Conservation (phyloP, 2,888 invertebrate genomes). For the Drosophila borealis region DNA sequence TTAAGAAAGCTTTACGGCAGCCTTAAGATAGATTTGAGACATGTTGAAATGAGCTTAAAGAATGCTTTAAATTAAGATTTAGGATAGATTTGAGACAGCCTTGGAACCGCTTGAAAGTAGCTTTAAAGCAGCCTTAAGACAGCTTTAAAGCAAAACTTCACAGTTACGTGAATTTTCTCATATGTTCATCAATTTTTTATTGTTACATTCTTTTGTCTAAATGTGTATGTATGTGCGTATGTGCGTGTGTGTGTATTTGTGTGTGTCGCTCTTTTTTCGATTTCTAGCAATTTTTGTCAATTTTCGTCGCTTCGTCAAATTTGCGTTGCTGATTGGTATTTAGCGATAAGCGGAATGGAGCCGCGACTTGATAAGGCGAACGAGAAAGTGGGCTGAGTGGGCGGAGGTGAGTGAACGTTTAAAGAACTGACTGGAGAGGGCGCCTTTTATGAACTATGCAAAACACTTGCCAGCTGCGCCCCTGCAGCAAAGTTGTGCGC, state of each 20-base stretch:
- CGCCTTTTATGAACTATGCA: constrained; percentile 50
- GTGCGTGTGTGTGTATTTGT: not conserved
- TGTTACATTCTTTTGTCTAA: not conserved
- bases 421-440: not conserved
- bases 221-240: not conserved
- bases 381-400: constrained; percentile 1
- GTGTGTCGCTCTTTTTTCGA: not conserved
- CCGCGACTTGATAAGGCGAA: constrained; percentile 10
- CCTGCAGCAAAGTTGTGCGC: constrained; percentile 40
- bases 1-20: too few relatives aligned
- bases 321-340: constrained; percentile 56
- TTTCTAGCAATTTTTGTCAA: constrained; percentile 2
- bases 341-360: constrained; percentile 42
- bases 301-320: constrained; percentile 36
- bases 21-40: too few relatives aligned
- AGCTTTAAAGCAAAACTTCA: not conserved
- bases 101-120: constrained; percentile 1
- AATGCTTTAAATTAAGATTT: too few relatives aligned
- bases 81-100: not conserved
- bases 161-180: not conserved
- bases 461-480: constrained; percentile 40
- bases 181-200: not conserved
- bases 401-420: not conserved
- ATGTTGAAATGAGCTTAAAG: too few relatives aligned
- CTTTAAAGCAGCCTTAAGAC: constrained; percentile 13